Percentiles rank a stretch among this genome's conserved stretches.
These are phyloP conservation scores for Xestia c-nigrum DNA, from an alignment of 2,888 invertebrate species.

Conservation along the genomic window DNA sequence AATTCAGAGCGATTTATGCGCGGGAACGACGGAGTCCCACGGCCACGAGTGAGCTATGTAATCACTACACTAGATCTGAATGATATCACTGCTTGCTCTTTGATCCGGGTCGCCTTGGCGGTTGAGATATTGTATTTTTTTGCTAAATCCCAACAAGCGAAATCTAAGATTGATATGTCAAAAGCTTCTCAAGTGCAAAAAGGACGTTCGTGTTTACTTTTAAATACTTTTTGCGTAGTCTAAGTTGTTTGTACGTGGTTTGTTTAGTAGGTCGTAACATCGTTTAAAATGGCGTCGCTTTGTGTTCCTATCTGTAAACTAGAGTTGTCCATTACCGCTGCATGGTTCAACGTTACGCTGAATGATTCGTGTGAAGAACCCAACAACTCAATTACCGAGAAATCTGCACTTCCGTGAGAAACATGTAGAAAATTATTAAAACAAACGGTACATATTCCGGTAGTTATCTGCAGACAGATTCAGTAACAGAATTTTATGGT, in stretches of 20 bases:
- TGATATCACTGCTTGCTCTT: conserved; percentile 78
- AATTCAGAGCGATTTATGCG: conserved; percentile 53
- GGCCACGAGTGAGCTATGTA: conserved; percentile 70
- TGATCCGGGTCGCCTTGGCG: conserved; percentile 71
- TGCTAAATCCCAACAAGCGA: conserved; percentile 33
- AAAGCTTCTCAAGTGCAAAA: conserved; percentile 44
- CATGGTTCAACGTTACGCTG: conserved; percentile 71
- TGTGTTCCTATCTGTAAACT: conserved; percentile 71
- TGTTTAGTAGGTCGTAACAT: conserved; percentile 51
- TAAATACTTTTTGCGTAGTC: conserved; percentile 26
- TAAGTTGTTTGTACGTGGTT: conserved; percentile 34
- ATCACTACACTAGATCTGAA: conserved; percentile 77
- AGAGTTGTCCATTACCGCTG: conserved; percentile 84
- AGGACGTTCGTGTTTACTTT: conserved; percentile 33
- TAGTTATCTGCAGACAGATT: conserved; percentile 34
- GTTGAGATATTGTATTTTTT: conserved; percentile 44
- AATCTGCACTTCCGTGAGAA: conserved; percentile 68
- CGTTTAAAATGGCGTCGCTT: conserved; percentile 54
- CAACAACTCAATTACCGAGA: conserved; percentile 62
- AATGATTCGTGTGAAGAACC: conserved; percentile 78
- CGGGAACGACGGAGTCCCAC: conserved; percentile 71
- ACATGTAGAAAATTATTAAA: conserved; percentile 60
- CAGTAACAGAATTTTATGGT: conserved; percentile 8
- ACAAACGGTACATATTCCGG: conserved; percentile 61
- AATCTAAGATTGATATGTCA: conserved; percentile 45